A percentile compares a stretch with the other conserved stretches of the same genome.
These are phyloP conservation scores for Bombus affinis DNA, from an alignment of 1,140 invertebrate genomes.

Conservation along the genomic window DNA sequence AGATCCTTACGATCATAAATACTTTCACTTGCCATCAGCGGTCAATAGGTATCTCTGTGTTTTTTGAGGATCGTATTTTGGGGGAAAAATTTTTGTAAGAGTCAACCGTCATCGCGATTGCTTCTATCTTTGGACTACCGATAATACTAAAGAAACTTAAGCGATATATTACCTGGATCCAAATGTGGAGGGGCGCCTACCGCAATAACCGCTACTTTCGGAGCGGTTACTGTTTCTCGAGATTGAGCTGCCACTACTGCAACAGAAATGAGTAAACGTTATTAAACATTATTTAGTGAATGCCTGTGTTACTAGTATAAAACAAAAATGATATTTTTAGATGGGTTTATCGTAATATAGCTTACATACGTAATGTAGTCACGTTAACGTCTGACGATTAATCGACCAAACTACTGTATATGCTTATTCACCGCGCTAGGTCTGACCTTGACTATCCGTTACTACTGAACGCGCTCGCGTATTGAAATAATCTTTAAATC, in stretches of 20 bases:
- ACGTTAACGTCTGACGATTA: constrained; percentile 21
- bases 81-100: background rate
- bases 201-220: constrained; percentile 89
- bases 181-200: constrained; percentile 85
- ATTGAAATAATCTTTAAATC: background rate
- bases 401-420: constrained; percentile 30
- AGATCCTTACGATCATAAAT: background rate
- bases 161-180: constrained; percentile 80
- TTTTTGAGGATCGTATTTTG: background rate
- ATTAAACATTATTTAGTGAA: background rate
- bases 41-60: background rate
- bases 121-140: background rate
- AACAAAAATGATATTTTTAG: background rate
- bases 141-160: background rate
- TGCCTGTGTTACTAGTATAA: background rate
- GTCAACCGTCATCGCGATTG: constrained; percentile 21
- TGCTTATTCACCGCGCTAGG: background rate
- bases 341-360: background rate
- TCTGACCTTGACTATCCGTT: constrained; percentile 21
- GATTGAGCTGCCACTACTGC: constrained; percentile 88
- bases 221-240: constrained; percentile 90
- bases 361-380: background rate
- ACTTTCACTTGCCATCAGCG: background rate
- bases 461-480: background rate
- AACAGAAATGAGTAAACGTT: constrained; percentile 55